A percentile compares a stretch with the other conserved stretches of the same genome.
These are phyloP conservation scores for Nymphalis polychloros DNA, from an alignment of 2,888 invertebrate species.

Conservation along the genomic window DNA sequence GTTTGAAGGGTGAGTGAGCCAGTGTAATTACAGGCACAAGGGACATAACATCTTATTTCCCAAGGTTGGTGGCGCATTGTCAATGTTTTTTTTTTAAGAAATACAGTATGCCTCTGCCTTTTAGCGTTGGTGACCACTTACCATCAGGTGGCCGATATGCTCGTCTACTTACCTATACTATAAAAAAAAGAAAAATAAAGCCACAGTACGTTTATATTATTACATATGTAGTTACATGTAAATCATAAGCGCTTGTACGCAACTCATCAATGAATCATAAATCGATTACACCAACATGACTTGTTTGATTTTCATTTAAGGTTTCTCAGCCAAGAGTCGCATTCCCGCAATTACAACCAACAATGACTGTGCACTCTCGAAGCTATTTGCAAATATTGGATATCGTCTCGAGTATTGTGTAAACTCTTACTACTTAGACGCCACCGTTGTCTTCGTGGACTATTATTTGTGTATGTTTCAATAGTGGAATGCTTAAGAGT, in stretches of 20 bases:
- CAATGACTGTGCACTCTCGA: slow-evolving; percentile 38
- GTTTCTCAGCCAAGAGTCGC: slow-evolving; percentile 17
- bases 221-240: neutral
- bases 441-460: slow-evolving; percentile 28
- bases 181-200: no score
- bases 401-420: slow-evolving; percentile 58
- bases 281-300: slow-evolving; percentile 24
- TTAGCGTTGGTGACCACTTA: no score
- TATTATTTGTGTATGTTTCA: slow-evolving; percentile 22
- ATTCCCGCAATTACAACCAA: slow-evolving; percentile 35
- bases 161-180: no score
- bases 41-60: no score
- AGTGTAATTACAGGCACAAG: no score
- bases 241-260: neutral
- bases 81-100: no score
- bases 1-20: no score
- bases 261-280: slow-evolving; percentile 17
- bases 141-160: no score
- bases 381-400: slow-evolving; percentile 62
- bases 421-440: slow-evolving; percentile 48
- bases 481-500: slow-evolving; percentile 1
- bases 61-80: no score
- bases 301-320: slow-evolving; percentile 32
- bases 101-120: no score
- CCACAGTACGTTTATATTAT: neutral